These are phyloP conservation scores for Antheraea assamensis DNA, from an alignment of 2,888 invertebrate species.

Conservation along the genomic window DNA sequence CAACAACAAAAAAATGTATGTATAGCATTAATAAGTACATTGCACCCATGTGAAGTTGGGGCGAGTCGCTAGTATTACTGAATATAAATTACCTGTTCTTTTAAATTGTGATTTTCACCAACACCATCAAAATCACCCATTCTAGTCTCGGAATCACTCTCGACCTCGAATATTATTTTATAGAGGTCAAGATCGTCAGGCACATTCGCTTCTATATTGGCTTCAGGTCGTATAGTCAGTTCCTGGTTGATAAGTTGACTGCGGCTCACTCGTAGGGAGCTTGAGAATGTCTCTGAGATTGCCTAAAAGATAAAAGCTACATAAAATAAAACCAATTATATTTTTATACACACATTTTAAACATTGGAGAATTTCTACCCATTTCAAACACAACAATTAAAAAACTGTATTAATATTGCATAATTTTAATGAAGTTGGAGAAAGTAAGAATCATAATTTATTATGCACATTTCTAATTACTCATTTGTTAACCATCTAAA, in stretches of 20 bases:
- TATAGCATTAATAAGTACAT: no score
- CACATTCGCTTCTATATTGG: slow-evolving; percentile 74
- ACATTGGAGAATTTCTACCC: no score
- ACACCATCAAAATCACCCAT: slow-evolving; percentile 65
- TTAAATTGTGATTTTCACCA: slow-evolving; percentile 47
- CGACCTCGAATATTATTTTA: slow-evolving; percentile 72
- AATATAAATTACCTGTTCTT: slow-evolving; percentile 52
- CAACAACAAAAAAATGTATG: slow-evolving; percentile 22
- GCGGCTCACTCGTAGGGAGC: slow-evolving; percentile 63
- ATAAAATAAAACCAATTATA: not conserved
- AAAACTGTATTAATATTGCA: not conserved
- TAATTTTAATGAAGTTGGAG: slow-evolving; percentile 19
- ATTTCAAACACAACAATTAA: no score
- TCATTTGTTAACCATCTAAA: not conserved
- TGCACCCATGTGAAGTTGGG: no score
- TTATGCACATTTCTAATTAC: no score
- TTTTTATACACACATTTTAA: not conserved
- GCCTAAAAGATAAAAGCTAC: slow-evolving; percentile 51
- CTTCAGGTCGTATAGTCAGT: slow-evolving; percentile 71
- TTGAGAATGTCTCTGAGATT: slow-evolving; percentile 69
- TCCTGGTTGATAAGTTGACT: slow-evolving; percentile 73
- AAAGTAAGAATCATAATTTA: no score
- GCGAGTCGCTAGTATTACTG: not conserved
- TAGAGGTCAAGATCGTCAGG: slow-evolving; percentile 73
- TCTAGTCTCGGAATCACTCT: slow-evolving; percentile 64